A percentile compares a stretch with the other conserved stretches of the same genome.
Evolutionary conservation across 2,888 invertebrate species (phyloP).

Genomic region (Amaurobius ferox): DNA sequence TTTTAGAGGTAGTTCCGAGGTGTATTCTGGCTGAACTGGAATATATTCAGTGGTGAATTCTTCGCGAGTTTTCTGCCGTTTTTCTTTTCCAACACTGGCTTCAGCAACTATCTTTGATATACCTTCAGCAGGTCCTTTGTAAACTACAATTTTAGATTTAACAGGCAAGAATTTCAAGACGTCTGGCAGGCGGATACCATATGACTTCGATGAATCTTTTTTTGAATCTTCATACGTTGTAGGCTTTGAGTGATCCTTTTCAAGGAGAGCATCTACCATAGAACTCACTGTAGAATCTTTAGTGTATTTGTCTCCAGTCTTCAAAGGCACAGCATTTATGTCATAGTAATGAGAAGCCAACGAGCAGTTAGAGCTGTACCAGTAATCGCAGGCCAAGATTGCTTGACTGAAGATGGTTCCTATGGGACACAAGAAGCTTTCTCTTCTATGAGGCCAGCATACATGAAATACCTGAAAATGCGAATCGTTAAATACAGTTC

Average conservation of each 20-base stretch:
- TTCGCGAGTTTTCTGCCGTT: not conserved
- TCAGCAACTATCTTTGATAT: conserved; percentile 30
- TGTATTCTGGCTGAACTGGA: no score
- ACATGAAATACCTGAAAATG: conserved; percentile 75
- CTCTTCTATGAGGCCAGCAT: conserved; percentile 75
- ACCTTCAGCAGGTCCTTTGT: not conserved
- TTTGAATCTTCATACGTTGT: no score
- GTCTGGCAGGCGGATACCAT: not conserved
- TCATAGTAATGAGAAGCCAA: conserved; percentile 84
- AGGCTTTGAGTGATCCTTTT: not conserved
- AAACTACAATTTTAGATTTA: conserved; percentile 39
- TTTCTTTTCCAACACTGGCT: conserved; percentile 29
- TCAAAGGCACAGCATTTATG: conserved; percentile 31
- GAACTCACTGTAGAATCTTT: not conserved
- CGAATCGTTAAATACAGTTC: no score
- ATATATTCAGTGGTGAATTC: no score
- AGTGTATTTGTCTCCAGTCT: not conserved
- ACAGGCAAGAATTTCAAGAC: conserved; percentile 31
- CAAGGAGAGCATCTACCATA: not conserved
- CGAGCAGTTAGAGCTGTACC: conserved; percentile 79
- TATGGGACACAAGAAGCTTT: conserved; percentile 77
- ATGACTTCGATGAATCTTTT: not conserved
- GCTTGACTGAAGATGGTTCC: conserved; percentile 76
- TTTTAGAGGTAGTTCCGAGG: not conserved
- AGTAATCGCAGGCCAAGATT: conserved; percentile 75